Percentiles rank a stretch among this genome's conserved stretches.
Evolutionary conservation across 2,797 vertebrate species (phyloP).

Genomic region (Hydrophis major): DNA sequence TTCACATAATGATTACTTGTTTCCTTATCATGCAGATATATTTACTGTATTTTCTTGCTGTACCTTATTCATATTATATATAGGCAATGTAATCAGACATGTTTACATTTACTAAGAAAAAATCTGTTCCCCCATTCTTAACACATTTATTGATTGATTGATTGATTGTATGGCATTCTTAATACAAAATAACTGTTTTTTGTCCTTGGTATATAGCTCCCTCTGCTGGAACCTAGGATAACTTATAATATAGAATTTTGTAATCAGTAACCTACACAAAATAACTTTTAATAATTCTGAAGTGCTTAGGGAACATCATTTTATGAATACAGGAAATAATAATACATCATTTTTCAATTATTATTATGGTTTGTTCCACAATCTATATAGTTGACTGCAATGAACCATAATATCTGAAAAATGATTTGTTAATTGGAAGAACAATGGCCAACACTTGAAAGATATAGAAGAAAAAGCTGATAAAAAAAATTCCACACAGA

Average conservation of each 20-base stretch:
- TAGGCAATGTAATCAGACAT: background rate
- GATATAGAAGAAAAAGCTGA: background rate
- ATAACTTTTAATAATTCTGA: constrained; percentile 12
- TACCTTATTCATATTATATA: background rate
- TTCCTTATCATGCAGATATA: background rate
- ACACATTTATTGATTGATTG: background rate
- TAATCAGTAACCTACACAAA: background rate
- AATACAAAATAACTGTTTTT: constrained; percentile 8
- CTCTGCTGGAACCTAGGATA: constrained; percentile 60
- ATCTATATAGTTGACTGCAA: background rate
- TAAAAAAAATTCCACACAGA: background rate
- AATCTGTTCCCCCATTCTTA: background rate
- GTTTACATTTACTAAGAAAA: background rate
- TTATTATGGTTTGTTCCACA: background rate
- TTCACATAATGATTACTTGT: background rate
- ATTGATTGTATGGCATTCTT: background rate
- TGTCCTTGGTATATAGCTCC: constrained; percentile 58
- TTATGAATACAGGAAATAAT: constrained; percentile 33
- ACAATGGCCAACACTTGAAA: background rate
- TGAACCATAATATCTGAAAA: background rate
- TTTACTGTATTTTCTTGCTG: background rate
- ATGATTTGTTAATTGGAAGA: background rate
- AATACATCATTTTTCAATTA: background rate
- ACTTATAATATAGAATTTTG: constrained; percentile 37
- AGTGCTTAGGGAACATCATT: constrained; percentile 16